phyloP scores from a whole-genome alignment of 2,888 invertebrate genomes.

The Pyralis farinalis region DNA sequence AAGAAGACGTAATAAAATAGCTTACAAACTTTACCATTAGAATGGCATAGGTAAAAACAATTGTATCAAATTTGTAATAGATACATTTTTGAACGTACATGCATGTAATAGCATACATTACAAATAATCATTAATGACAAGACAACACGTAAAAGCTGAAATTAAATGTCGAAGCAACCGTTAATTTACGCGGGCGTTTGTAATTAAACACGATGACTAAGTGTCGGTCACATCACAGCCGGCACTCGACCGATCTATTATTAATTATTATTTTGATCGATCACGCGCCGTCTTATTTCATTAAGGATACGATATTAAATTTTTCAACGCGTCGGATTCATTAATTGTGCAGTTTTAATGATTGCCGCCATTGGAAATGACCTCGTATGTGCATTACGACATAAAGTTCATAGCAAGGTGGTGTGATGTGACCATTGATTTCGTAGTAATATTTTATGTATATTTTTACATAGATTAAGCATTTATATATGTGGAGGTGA shows the following conservation, averaged over 20 bases:
- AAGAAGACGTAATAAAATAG: no score
- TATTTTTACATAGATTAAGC: no score
- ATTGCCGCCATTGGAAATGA: slow-evolving; percentile 15
- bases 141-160: slow-evolving; percentile 18
- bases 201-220: slow-evolving; percentile 80
- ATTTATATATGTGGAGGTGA: no score
- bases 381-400: slow-evolving; percentile 5
- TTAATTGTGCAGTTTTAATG: slow-evolving; percentile 55
- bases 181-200: slow-evolving; percentile 70
- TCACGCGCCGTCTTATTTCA: slow-evolving; percentile 72
- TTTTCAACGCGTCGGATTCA: slow-evolving; percentile 50
- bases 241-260: slow-evolving; percentile 66
- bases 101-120: slow-evolving; percentile 7
- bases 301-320: slow-evolving; percentile 58
- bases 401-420: no score
- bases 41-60: no score
- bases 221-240: slow-evolving; percentile 68
- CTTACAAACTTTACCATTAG: no score
- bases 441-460: no score
- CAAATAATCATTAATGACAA: slow-evolving; percentile 48
- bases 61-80: no score
- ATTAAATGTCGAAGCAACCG: slow-evolving; percentile 37
- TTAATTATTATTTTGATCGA: slow-evolving; percentile 80
- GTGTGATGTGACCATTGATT: slow-evolving; percentile 12
- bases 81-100: no score